Percentiles rank a stretch among this genome's conserved stretches.
These are phyloP conservation scores for Nannoperca obscura DNA, from an alignment of 2,797 vertebrate species.

Conservation along the genomic window DNA sequence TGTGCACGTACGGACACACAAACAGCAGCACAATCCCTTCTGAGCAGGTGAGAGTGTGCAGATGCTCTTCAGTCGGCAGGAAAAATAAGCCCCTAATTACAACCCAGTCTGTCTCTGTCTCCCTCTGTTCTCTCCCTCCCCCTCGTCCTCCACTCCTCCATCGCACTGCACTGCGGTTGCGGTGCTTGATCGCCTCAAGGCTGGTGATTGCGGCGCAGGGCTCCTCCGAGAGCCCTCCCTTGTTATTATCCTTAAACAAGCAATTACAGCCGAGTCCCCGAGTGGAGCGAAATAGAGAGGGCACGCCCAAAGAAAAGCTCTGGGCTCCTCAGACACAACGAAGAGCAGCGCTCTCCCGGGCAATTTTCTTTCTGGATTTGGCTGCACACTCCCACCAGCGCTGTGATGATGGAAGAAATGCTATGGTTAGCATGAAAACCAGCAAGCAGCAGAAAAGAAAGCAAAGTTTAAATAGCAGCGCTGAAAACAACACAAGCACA, in stretches of 20 bases:
- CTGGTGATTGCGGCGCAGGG: slow-evolving; percentile 73
- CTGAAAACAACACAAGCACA: slow-evolving; percentile 52
- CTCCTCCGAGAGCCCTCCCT: slow-evolving; percentile 77
- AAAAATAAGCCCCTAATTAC: slow-evolving; percentile 83
- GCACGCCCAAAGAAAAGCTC: slow-evolving; percentile 77
- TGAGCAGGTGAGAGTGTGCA: slow-evolving; percentile 78
- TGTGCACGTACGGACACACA: slow-evolving; percentile 21
- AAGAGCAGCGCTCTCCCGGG: slow-evolving; percentile 53
- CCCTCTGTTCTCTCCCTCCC: slow-evolving; percentile 48
- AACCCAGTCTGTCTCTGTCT: slow-evolving; percentile 66
- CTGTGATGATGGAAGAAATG: slow-evolving; percentile 60
- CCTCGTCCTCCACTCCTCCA: slow-evolving; percentile 47
- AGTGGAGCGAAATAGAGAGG: slow-evolving; percentile 73
- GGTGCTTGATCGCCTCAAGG: slow-evolving; percentile 69
- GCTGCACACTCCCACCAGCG: slow-evolving; percentile 39
- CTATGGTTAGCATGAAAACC: slow-evolving; percentile 56
- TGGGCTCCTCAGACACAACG: slow-evolving; percentile 66
- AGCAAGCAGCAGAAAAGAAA: slow-evolving; percentile 49
- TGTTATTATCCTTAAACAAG: slow-evolving; percentile 86
- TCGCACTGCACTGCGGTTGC: slow-evolving; percentile 72
- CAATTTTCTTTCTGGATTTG: slow-evolving; percentile 65
- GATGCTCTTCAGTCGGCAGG: slow-evolving; percentile 74
- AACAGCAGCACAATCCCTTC: slow-evolving; percentile 54
- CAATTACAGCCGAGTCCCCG: slow-evolving; percentile 77
- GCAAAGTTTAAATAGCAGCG: slow-evolving; percentile 64